Evolutionary conservation across 1,140 invertebrate species (phyloP).

Genomic region (Drosophila miranda): DNA sequence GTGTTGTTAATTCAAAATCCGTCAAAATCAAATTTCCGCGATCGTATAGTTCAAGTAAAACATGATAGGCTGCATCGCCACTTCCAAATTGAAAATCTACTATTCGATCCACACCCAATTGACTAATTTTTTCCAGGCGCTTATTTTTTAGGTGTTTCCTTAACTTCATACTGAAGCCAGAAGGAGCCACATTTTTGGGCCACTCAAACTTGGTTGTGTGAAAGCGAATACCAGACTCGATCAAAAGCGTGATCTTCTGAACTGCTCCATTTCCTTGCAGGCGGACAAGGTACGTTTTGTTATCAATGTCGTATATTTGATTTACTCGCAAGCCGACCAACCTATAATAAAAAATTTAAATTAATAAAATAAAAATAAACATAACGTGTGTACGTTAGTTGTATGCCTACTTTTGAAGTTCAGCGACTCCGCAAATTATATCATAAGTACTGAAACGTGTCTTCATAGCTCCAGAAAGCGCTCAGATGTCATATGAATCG

Average conservation of each 20-base stretch:
- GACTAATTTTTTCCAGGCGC: constrained; percentile 92
- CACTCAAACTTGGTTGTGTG: constrained; percentile 98
- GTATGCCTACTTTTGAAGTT: constrained; percentile 89
- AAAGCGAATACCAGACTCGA: constrained; percentile 97
- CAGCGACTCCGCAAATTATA: constrained; percentile 92
- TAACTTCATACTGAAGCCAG: constrained; percentile 99
- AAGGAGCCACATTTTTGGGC: constrained; percentile 98
- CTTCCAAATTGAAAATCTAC: constrained; percentile 97
- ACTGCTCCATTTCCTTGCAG: constrained; percentile 90
- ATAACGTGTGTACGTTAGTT: constrained; percentile 33
- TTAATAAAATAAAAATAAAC: neutral
- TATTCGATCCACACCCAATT: constrained; percentile 94
- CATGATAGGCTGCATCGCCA: constrained; percentile 96
- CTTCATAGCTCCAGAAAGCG: constrained; percentile 87
- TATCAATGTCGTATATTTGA: constrained; percentile 99
- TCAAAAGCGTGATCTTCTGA: constrained; percentile 91
- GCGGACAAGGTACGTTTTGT: constrained; percentile 97
- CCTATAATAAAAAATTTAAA: constrained; percentile 83
- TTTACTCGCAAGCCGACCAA: constrained; percentile 95
- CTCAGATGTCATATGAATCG: constrained; percentile 16
- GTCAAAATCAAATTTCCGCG: constrained; percentile 98
- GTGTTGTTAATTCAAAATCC: constrained; percentile 94
- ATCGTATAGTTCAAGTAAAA: constrained; percentile 98
- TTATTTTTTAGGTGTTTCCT: constrained; percentile 99
- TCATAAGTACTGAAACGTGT: constrained; percentile 95